A percentile compares a stretch with the other conserved stretches of the same genome.
Conservation (phyloP, 1,140 invertebrate genomes). For the Bombus sylvicola region DNA sequence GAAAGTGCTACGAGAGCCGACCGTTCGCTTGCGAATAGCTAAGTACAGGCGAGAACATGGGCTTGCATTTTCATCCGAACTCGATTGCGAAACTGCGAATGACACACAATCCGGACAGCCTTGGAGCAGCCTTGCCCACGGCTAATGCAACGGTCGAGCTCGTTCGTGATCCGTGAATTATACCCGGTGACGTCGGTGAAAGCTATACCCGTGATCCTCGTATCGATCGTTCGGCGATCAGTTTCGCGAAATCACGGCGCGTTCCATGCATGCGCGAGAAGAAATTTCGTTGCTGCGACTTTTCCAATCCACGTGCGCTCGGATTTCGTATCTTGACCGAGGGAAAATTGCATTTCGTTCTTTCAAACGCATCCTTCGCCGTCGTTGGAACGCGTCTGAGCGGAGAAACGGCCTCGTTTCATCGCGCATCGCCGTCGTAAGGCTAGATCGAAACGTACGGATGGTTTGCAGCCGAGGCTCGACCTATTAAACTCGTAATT, state of each 20-base stretch:
- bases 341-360: neutral
- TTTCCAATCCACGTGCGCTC: neutral
- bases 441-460: neutral
- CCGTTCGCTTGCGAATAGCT: neutral
- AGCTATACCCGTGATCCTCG: neutral
- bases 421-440: neutral
- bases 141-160: constrained; percentile 53
- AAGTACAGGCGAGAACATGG: neutral
- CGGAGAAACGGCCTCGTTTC: neutral
- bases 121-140: constrained; percentile 71
- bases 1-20: constrained; percentile 12
- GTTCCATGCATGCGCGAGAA: rapidly evolving
- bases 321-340: neutral
- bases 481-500: neutral
- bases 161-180: constrained; percentile 44
- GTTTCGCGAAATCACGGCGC: neutral
- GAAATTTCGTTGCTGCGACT: neutral
- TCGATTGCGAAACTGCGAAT: constrained; percentile 63
- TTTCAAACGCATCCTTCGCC: rapidly evolving
- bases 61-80: constrained; percentile 32
- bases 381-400: neutral
- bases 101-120: constrained; percentile 67
- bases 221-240: neutral
- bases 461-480: neutral
- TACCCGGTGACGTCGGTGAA: constrained; percentile 49